These are phyloP conservation scores for Eilema sororculum DNA, from an alignment of 2,888 invertebrate species.

Conservation along the genomic window DNA sequence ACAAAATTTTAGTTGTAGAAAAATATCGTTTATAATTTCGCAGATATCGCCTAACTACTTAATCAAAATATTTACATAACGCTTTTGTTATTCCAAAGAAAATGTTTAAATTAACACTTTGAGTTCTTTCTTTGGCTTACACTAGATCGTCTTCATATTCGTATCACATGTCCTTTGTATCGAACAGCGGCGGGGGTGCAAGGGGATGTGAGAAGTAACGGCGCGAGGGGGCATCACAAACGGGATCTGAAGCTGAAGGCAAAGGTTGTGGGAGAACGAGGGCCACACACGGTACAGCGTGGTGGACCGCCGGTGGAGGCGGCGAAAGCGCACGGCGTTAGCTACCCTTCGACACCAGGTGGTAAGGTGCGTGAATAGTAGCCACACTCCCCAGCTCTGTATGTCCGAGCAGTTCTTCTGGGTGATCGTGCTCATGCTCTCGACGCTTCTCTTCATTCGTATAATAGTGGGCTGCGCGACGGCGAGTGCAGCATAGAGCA, in stretches of 20 bases:
- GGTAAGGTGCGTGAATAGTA: constrained; percentile 78
- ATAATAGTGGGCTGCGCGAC: constrained; percentile 91
- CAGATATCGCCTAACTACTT: constrained; percentile 38
- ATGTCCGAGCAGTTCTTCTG: constrained; percentile 72
- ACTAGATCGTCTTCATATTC: constrained; percentile 79
- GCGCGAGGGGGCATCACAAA: constrained; percentile 56
- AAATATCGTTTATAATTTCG: constrained; percentile 59
- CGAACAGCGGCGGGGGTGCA: constrained; percentile 58
- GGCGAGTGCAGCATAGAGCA: constrained; percentile 89
- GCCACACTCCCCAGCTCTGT: constrained; percentile 75
- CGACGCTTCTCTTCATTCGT: constrained; percentile 91
- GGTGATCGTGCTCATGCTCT: constrained; percentile 75
- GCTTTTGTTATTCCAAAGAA: constrained; percentile 27
- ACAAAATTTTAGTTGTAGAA: constrained; percentile 64
- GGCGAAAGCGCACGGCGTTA: constrained; percentile 71
- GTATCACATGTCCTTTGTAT: constrained; percentile 77
- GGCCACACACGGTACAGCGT: constrained; percentile 47
- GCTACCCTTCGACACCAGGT: constrained; percentile 71
- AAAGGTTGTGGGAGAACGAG: constrained; percentile 51
- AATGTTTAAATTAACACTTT: constrained; percentile 15
- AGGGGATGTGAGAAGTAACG: constrained; percentile 62
- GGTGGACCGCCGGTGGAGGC: constrained; percentile 40
- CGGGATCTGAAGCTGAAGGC: constrained; percentile 44
- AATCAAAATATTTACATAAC: constrained; percentile 46
- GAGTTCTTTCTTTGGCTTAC: constrained; percentile 62